phyloP scores from a whole-genome alignment of 2,888 invertebrate genomes.

The Bellardia bayeri region DNA sequence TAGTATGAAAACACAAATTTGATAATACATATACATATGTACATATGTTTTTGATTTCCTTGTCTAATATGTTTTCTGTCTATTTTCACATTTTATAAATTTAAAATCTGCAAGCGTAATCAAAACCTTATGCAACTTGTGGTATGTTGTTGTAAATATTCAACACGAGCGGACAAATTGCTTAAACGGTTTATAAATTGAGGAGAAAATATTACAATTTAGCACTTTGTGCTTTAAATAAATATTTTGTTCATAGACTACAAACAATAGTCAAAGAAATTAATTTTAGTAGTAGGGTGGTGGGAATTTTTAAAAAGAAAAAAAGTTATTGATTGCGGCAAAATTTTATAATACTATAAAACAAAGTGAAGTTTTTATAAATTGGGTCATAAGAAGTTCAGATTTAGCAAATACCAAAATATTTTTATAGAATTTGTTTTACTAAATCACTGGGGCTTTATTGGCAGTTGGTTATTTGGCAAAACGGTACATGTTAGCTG shows the following conservation, averaged over 20 bases:
- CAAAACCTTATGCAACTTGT: background rate
- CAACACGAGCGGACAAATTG: constrained; percentile 7
- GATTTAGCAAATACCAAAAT: too few relatives aligned
- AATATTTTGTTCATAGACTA: background rate
- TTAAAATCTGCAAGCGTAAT: background rate
- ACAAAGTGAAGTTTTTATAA: too few relatives aligned
- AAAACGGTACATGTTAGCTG: too few relatives aligned
- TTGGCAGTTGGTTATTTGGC: too few relatives aligned
- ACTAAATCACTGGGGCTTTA: too few relatives aligned
- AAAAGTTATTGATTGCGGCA: too few relatives aligned
- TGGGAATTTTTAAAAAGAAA: background rate
- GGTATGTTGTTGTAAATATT: background rate
- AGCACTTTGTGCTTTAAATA: constrained; percentile 24
- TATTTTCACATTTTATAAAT: background rate
- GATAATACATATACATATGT: too few relatives aligned
- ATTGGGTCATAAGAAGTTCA: too few relatives aligned
- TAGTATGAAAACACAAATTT: too few relatives aligned
- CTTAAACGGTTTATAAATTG: constrained; percentile 8
- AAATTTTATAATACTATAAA: too few relatives aligned
- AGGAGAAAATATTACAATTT: constrained; percentile 17
- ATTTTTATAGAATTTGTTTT: too few relatives aligned
- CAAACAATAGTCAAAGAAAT: background rate
- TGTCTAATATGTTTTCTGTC: constrained; percentile 4
- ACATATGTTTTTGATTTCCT: background rate
- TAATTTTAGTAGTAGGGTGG: constrained; percentile 6